A percentile compares a stretch with the other conserved stretches of the same genome.
Evolutionary conservation across 2,113 vertebrate species (phyloP).

Genomic region (Aleadryas rufinucha): DNA sequence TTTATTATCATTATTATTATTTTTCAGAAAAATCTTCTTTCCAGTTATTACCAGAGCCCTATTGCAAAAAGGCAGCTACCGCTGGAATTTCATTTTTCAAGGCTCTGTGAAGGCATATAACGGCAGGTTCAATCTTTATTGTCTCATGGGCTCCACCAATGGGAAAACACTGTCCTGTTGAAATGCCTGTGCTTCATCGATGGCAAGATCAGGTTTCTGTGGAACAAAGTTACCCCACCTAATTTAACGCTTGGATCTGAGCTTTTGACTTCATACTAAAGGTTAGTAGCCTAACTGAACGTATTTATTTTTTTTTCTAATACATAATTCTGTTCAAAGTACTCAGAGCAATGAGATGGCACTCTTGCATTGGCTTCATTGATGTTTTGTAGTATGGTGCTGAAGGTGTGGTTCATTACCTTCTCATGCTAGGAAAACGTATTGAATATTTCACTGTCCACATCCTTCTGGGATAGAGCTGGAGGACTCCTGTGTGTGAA

Average conservation of each 20-base stretch:
- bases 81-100: background rate
- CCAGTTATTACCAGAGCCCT: background rate
- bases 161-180: background rate
- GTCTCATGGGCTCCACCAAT: background rate
- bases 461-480: background rate
- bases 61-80: rapidly evolving
- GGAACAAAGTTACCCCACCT: background rate
- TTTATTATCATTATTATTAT: background rate
- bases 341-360: background rate
- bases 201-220: background rate
- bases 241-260: background rate
- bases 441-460: background rate
- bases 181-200: background rate
- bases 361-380: background rate
- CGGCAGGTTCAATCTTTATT: background rate
- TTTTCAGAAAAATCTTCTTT: background rate
- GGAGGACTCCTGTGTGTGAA: background rate
- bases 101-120: background rate
- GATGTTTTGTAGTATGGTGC: background rate
- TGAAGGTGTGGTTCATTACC: background rate
- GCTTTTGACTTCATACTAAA: background rate
- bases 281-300: background rate
- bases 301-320: background rate
- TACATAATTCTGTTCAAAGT: background rate
- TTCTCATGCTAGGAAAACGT: background rate